Conservation (phyloP, 2,888 invertebrate genomes). For the Linnaemya vulpina region DNA sequence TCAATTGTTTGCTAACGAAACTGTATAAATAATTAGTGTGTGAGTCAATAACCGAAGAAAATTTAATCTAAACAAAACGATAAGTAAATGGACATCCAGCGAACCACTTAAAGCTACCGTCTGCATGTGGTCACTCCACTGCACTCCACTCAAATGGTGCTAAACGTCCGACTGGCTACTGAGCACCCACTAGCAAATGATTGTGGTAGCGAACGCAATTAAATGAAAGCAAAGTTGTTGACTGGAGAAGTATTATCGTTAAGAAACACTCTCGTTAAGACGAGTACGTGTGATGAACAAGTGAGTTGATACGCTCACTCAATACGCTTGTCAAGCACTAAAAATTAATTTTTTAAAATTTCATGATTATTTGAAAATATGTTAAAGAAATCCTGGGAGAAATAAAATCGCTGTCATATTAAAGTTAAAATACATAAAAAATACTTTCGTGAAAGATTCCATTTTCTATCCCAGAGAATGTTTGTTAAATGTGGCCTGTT, state of each 20-base stretch:
- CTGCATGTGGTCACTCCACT: constrained; percentile 41
- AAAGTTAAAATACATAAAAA: neutral
- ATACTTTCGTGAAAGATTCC: neutral
- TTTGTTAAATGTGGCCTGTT: constrained; percentile 42
- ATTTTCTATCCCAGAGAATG: constrained; percentile 5
- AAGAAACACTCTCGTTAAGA: neutral
- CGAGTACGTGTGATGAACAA: neutral
- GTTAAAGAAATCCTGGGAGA: no score
- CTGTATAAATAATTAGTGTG: constrained; percentile 11
- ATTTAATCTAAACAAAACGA: constrained; percentile 24
- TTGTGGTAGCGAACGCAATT: constrained; percentile 27
- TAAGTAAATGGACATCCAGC: constrained; percentile 11
- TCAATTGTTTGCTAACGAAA: constrained; percentile 27
- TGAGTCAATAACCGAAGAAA: constrained; percentile 53
- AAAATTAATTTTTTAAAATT: neutral
- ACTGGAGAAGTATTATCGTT: neutral
- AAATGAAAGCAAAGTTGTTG: constrained; percentile 49
- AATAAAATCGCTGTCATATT: no score
- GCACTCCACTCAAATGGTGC: constrained; percentile 25
- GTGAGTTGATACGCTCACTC: neutral
- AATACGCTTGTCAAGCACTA: no score
- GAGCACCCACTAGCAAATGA: constrained; percentile 6
- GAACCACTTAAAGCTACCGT: neutral
- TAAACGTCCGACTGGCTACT: constrained; percentile 15
- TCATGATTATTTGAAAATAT: no score